phyloP scores from a whole-genome alignment of 2,888 invertebrate species.

The Macrophya alboannulata region DNA sequence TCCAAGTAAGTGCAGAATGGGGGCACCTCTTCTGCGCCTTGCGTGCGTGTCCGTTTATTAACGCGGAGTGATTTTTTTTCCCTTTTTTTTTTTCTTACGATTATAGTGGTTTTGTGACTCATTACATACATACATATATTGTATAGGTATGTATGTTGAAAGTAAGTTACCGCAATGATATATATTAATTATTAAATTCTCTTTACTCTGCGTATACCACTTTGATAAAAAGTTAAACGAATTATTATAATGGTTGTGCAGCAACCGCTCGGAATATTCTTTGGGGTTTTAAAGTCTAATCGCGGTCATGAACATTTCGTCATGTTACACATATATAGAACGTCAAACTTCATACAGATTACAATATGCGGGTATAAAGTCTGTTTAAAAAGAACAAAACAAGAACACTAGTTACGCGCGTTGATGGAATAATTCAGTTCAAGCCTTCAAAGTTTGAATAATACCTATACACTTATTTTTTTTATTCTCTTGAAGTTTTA shows the following conservation, averaged over 20 bases:
- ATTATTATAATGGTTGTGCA: not conserved
- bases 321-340: not conserved
- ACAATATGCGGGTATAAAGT: slow-evolving; percentile 31
- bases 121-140: not conserved
- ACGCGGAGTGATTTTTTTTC: not conserved
- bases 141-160: not conserved
- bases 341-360: slow-evolving; percentile 7
- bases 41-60: not conserved
- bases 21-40: not conserved
- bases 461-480: not conserved
- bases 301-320: not conserved
- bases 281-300: slow-evolving; percentile 23
- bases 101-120: slow-evolving; percentile 27
- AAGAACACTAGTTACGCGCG: not conserved
- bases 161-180: slow-evolving; percentile 45
- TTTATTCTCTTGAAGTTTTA: not conserved
- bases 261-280: not conserved
- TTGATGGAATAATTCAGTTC: not conserved
- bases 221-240: not conserved
- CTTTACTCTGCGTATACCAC: not conserved
- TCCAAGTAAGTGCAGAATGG: not conserved
- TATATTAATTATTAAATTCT: not conserved
- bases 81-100: not conserved
- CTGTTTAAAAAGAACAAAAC: not conserved
- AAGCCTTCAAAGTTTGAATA: not conserved